phyloP scores from a whole-genome alignment of 2,797 vertebrate genomes.

The Enteromius paludinosus region DNA sequence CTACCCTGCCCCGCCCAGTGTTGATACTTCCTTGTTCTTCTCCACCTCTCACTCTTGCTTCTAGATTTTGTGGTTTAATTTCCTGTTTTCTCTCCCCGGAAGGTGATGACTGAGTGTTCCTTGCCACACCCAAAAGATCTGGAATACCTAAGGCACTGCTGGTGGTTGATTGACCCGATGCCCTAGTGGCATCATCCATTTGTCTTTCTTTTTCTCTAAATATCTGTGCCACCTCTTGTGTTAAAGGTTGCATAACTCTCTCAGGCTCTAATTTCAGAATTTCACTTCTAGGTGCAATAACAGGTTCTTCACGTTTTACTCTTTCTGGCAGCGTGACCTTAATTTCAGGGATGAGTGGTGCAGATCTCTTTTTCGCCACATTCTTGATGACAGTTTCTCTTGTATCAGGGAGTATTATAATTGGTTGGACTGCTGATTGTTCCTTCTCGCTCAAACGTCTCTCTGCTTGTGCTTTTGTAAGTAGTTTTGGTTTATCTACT shows the following conservation, averaged over 20 bases:
- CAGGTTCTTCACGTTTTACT: slow-evolving; percentile 58
- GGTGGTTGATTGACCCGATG: slow-evolving; percentile 43
- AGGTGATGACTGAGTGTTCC: slow-evolving; percentile 52
- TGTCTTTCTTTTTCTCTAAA: slow-evolving; percentile 61
- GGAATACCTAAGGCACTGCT: slow-evolving; percentile 33
- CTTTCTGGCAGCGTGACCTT: slow-evolving; percentile 57
- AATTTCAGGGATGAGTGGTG: slow-evolving; percentile 54
- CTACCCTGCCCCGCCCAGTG: slow-evolving; percentile 52
- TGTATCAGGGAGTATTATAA: slow-evolving; percentile 57
- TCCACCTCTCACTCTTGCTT: slow-evolving; percentile 48
- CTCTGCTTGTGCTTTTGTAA: slow-evolving; percentile 49
- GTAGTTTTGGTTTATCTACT: slow-evolving; percentile 51
- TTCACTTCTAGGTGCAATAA: slow-evolving; percentile 66
- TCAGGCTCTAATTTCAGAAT: slow-evolving; percentile 70
- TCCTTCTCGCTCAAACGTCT: slow-evolving; percentile 53
- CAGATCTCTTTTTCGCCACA: slow-evolving; percentile 70
- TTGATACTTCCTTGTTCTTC: slow-evolving; percentile 25
- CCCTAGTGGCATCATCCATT: slow-evolving; percentile 60
- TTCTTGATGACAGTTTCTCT: slow-evolving; percentile 57
- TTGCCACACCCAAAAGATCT: slow-evolving; percentile 37
- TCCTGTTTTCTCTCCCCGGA: slow-evolving; percentile 56
- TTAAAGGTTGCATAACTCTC: slow-evolving; percentile 62
- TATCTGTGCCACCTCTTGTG: slow-evolving; percentile 48
- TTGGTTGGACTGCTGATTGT: slow-evolving; percentile 39
- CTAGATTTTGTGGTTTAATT: slow-evolving; percentile 62